Evolutionary conservation across 2,797 vertebrate genomes (phyloP).

Genomic region (Scolopax rusticola): DNA sequence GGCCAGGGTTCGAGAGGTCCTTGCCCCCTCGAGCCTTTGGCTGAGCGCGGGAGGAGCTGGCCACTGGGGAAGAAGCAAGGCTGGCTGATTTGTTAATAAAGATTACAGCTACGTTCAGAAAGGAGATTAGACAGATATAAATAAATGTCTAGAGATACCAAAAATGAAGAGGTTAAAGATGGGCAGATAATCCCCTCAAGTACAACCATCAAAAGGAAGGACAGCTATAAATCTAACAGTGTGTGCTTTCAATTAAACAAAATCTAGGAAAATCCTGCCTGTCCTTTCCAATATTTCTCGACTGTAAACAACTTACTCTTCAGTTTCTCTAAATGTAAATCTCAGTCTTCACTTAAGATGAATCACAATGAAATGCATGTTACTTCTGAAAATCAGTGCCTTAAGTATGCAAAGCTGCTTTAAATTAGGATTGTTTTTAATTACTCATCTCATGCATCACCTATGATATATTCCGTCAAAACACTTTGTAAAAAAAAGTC

Average conservation of each 20-base stretch:
- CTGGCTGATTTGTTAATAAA: conserved; percentile 71
- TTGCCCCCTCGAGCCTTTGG: conserved; percentile 6
- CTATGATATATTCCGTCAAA: neutral
- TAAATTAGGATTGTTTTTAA: conserved; percentile 16
- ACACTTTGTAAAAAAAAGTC: neutral
- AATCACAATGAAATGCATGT: conserved; percentile 5
- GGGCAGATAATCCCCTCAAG: conserved; percentile 68
- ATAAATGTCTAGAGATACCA: conserved; percentile 60
- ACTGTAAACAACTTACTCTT: conserved; percentile 39
- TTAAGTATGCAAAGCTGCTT: conserved; percentile 53
- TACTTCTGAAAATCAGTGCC: conserved; percentile 3
- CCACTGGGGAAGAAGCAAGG: conserved; percentile 72
- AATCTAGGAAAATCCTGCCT: conserved; percentile 22
- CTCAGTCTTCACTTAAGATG: conserved; percentile 12
- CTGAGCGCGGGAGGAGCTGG: conserved; percentile 47
- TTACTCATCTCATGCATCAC: conserved; percentile 39
- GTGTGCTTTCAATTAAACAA: conserved; percentile 51
- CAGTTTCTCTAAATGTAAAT: conserved; percentile 46
- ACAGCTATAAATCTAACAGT: conserved; percentile 59
- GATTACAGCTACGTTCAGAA: conserved; percentile 62
- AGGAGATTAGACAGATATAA: conserved; percentile 67
- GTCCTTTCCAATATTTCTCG: conserved; percentile 23
- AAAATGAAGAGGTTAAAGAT: conserved; percentile 61
- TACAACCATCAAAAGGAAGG: conserved; percentile 57
- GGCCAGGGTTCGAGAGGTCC: conserved; percentile 29